Base-by-base conservation (phyloP, 2,888 invertebrate species). In the Minunthozetes semirufus region DNA sequence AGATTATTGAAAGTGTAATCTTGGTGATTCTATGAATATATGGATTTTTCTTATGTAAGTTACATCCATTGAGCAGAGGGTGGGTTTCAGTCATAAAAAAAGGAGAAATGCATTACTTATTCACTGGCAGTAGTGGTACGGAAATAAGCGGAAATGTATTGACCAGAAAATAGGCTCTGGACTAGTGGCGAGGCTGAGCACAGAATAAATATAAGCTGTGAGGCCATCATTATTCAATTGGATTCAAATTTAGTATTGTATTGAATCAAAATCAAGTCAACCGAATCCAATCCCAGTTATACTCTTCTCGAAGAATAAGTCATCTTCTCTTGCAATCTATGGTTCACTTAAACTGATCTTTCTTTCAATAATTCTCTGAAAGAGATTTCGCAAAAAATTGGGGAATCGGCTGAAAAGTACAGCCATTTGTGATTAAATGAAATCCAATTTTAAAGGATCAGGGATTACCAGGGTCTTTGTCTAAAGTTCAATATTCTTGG, bases 111-210 rank as follows among this genome's bases (percentile, higher is more conserved):
- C 53, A 53, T 53, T 53, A n/a, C 53, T 17, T 53, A 53, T 53
- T 53, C 53, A 53, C 17, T 53, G 2, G 53, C 53, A 53, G 53
- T 19, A 19, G 19, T 53, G n/a, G 53, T 53, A 19, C 53, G 53
- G 53, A 53, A 53, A 53, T 53, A n/a, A 53, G 53, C 53, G 53
- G 53, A 53, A 53, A 53, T 53, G 53, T 53, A 53, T 53, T 53
- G 53, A 48, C 48, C 48, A 48, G 17, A 48, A 48, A 33, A 33
- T 33, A 33, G 33, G 33, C 33, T 33, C 33, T 33, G 33, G 33
- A 33, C 33, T 33, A 33, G 33, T 33, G 33, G 33, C 9, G 13
- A 48, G 48, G 48, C 48, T 48, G 13, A 17, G 48, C 15, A 48
- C 17, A 17, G 48, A 11, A 48, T 48, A 48, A 17, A 17, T 17